Base-by-base conservation (phyloP, 2,113 vertebrate genomes). In the Poeciliopsis retropinna region DNA sequence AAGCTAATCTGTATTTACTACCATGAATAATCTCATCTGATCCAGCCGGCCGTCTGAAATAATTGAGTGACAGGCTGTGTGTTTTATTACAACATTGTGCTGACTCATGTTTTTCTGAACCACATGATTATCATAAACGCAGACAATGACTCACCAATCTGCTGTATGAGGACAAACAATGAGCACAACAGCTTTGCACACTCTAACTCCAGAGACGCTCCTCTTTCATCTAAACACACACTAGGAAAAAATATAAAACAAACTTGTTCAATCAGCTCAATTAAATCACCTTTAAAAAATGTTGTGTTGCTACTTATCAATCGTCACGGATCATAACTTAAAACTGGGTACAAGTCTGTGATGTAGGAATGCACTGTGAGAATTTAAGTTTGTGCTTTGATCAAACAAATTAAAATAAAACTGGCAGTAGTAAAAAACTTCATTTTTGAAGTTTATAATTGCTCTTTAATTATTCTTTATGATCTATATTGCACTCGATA, bases 1-100 rank as follows among this genome's bases (percentile, higher is more conserved):
- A 78, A 25, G 12, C 37, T 69, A 67, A 86, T 82, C 66, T 84
- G 64, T 77, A 84, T 78, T 86, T 78, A 85, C 83, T 57, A 65
- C 70, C 30, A 79, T 68, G 41, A 83, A 76, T 80, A 76, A 79
- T 74, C 75, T 65, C 29, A 60, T 69, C 37, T 70, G 73, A 81
- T 81, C 75, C 71, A 61, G 67, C 62, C 73, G 9, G 61, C 39
- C 62, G 78, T 73, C 54, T 65, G 74, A 75, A 73, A 60, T n/a
- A 27, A 25, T 32, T 39, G 67, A 72, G 51, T 32, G 70, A 71
- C 62, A 12, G 9, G 25, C 64, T 70, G 64, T 79, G 76, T 61
- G 44, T 83, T 77, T 61, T 64, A 83, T 83, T 84, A 75, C 73
- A 67, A 64, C 54, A 28, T 15, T 8, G 64, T 64, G 72, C 47